phyloP scores from a whole-genome alignment of 2,888 invertebrate genomes.

The Macaria liturata region DNA sequence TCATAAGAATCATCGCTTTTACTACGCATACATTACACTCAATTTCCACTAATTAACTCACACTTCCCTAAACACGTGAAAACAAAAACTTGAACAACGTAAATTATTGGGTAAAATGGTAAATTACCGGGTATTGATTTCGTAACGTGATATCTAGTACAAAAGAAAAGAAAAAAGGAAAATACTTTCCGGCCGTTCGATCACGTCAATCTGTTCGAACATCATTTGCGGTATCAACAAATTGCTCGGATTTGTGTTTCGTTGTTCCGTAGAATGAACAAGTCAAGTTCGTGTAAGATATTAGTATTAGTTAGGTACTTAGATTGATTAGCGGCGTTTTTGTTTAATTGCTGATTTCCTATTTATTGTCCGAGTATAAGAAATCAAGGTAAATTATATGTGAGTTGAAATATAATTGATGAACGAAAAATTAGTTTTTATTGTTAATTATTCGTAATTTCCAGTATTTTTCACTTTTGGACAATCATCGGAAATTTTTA shows the following conservation, averaged over 20 bases:
- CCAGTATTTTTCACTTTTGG: too few relatives aligned
- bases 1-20: constrained; percentile 22
- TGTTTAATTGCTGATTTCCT: too few relatives aligned
- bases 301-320: too few relatives aligned
- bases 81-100: not conserved
- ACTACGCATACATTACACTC: constrained; percentile 21
- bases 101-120: constrained; percentile 10
- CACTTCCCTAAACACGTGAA: constrained; percentile 9
- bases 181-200: constrained; percentile 9
- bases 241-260: constrained; percentile 9
- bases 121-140: constrained; percentile 2
- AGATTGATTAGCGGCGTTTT: too few relatives aligned
- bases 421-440: too few relatives aligned
- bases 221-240: constrained; percentile 17
- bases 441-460: too few relatives aligned
- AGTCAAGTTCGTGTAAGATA: constrained; percentile 7
- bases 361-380: too few relatives aligned
- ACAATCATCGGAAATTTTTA: too few relatives aligned
- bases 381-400: too few relatives aligned
- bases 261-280: constrained; percentile 12
- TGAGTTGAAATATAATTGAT: too few relatives aligned
- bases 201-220: constrained; percentile 10
- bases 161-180: constrained; percentile 11
- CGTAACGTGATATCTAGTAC: not conserved
- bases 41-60: constrained; percentile 14